These are phyloP conservation scores for Delphinus delphis DNA, from an alignment of 2,113 vertebrate species.

Conservation along the genomic window DNA sequence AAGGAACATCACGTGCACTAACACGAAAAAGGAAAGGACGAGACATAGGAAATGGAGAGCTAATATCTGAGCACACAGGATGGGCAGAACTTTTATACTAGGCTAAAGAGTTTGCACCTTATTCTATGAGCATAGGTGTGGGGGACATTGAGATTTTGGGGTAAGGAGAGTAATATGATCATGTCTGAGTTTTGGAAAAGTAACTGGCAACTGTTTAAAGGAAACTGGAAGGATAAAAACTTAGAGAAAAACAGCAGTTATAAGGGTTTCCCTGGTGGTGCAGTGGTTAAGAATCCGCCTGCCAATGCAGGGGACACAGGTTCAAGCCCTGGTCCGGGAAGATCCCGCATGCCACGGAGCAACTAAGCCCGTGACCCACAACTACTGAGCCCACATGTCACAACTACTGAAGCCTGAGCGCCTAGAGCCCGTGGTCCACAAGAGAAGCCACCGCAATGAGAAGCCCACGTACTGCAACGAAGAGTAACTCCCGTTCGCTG, in stretches of 20 bases:
- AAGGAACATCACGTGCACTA: neutral
- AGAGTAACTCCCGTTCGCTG: fast-evolving
- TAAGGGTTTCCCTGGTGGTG: neutral
- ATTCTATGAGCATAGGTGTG: neutral
- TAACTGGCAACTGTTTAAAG: neutral
- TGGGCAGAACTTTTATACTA: neutral
- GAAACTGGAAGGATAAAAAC: neutral
- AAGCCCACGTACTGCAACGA: no score
- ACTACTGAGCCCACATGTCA: no score
- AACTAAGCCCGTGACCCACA: no score
- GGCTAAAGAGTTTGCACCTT: neutral
- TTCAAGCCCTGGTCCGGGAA: no score
- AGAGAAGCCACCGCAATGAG: no score
- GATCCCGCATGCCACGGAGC: no score
- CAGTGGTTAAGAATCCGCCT: no score
- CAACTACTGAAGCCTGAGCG: no score
- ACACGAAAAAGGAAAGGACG: neutral
- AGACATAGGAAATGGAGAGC: neutral
- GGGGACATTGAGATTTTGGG: neutral
- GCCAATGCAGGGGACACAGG: no score
- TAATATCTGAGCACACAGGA: no score
- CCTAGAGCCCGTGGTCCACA: no score
- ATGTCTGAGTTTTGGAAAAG: neutral
- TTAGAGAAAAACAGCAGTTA: neutral
- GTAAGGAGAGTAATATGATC: neutral